Evolutionary conservation across 2,113 vertebrate species (phyloP).

Genomic region (Thryonomys swinderianus): DNA sequence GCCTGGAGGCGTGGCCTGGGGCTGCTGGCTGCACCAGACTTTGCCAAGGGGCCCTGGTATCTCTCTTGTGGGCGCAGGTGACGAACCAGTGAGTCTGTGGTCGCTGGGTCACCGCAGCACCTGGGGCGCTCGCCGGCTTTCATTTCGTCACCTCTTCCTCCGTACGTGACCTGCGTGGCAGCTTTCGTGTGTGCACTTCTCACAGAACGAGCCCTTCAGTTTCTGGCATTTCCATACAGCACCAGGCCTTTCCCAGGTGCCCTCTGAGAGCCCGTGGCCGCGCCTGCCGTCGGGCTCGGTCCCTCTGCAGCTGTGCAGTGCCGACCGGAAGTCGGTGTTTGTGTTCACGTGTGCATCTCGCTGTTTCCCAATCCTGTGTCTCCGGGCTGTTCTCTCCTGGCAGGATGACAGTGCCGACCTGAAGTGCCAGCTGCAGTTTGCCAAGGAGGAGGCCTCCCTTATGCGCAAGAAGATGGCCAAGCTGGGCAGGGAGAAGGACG

Average conservation of each 20-base stretch:
- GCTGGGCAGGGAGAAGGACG: slow-evolving; percentile 95
- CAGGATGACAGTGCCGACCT: slow-evolving; percentile 98
- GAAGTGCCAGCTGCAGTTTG: slow-evolving; percentile 98
- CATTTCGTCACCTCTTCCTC: not conserved
- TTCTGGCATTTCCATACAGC: slow-evolving; percentile 46
- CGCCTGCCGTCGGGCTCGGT: not conserved
- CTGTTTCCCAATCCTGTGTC: slow-evolving; percentile 67
- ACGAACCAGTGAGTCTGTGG: not conserved
- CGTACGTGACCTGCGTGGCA: not conserved
- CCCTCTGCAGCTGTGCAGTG: not conserved
- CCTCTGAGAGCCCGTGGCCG: not conserved
- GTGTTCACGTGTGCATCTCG: slow-evolving; percentile 10
- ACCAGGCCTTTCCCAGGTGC: not conserved
- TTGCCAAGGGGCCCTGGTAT: not conserved
- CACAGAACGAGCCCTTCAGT: not conserved
- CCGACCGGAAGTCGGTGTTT: not conserved
- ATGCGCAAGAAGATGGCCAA: slow-evolving; percentile 99
- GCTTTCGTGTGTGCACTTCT: not conserved
- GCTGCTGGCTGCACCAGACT: not conserved
- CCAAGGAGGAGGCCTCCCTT: slow-evolving; percentile 95
- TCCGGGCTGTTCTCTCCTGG: slow-evolving; percentile 74
- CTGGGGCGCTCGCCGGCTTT: not conserved
- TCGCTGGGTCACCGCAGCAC: rapidly evolving
- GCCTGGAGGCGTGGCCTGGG: not conserved
- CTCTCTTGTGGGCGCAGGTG: not conserved